These are phyloP conservation scores for Dryococelus australis DNA, from an alignment of 2,888 invertebrate genomes.

Conservation along the genomic window DNA sequence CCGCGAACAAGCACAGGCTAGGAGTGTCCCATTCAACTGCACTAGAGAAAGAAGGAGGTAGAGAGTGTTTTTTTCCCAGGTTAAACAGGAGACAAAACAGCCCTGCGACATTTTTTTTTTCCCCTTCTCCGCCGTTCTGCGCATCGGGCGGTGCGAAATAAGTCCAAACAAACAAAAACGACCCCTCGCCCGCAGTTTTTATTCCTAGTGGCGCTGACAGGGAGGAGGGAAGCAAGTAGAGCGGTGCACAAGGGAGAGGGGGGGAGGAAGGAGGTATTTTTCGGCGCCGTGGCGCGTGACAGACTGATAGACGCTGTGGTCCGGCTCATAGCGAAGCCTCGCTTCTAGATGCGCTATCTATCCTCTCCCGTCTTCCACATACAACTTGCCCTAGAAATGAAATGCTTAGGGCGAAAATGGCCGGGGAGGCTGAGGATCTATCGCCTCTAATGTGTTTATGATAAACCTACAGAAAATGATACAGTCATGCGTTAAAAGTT, in stretches of 20 bases:
- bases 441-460: too few species aligned
- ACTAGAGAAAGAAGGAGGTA: not conserved
- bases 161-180: conserved; percentile 4
- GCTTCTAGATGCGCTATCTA: not conserved
- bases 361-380: not conserved
- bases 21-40: not conserved
- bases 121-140: not conserved
- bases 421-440: too few species aligned
- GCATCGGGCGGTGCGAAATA: not conserved
- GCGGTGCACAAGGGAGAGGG: not conserved
- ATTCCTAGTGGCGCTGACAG: not conserved
- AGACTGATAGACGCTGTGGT: not conserved
- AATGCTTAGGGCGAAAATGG: too few species aligned
- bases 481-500: too few species aligned
- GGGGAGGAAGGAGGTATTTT: not conserved
- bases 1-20: not conserved
- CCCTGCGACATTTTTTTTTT: not conserved
- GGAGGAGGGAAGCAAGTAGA: not conserved
- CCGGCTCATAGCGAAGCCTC: not conserved
- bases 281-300: conserved; percentile 18
- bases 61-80: not conserved
- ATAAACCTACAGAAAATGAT: too few species aligned
- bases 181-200: not conserved
- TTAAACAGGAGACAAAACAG: conserved; percentile 16
- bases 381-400: too few species aligned